Percentiles rank a stretch among this genome's conserved stretches.
Evolutionary conservation across 2,113 vertebrate genomes (phyloP).

Genomic region (Danionella cerebrum): DNA sequence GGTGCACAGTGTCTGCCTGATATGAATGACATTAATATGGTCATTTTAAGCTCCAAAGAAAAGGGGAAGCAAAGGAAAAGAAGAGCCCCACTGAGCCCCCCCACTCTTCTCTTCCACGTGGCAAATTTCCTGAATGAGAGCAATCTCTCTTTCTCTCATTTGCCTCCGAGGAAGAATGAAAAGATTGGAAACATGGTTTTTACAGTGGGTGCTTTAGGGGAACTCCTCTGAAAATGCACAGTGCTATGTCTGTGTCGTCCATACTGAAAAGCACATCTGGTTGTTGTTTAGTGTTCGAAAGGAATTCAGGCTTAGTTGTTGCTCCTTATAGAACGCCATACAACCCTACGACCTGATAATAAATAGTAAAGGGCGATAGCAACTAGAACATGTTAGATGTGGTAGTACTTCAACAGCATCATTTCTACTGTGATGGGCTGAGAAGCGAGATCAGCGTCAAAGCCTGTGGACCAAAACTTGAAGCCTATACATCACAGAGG

Average conservation of each 20-base stretch:
- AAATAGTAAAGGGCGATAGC: background rate
- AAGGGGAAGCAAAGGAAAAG: background rate
- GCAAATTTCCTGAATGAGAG: constrained; percentile 34
- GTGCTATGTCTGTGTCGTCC: constrained; percentile 9
- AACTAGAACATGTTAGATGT: too few species aligned
- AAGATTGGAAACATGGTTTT: constrained; percentile 17
- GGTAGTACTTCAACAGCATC: too few species aligned
- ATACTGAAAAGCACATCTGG: constrained; percentile 29
- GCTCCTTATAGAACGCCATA: background rate
- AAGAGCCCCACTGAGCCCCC: constrained; percentile 18
- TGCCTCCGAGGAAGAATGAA: constrained; percentile 28
- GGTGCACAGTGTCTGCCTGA: background rate
- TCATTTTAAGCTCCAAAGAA: background rate
- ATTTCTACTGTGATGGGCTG: too few species aligned
- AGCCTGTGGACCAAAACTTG: too few species aligned
- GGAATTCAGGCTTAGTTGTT: background rate
- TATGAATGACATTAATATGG: background rate
- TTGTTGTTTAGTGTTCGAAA: constrained; percentile 14
- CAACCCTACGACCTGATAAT: background rate
- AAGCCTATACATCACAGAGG: too few species aligned
- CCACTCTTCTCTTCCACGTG: constrained; percentile 34
- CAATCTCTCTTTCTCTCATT: constrained; percentile 21
- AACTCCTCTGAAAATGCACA: background rate
- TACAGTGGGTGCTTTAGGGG: constrained; percentile 10
- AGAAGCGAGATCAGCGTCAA: too few species aligned